phyloP scores from a whole-genome alignment of 2,797 vertebrate genomes.

The Paramormyrops hopkinsi region DNA sequence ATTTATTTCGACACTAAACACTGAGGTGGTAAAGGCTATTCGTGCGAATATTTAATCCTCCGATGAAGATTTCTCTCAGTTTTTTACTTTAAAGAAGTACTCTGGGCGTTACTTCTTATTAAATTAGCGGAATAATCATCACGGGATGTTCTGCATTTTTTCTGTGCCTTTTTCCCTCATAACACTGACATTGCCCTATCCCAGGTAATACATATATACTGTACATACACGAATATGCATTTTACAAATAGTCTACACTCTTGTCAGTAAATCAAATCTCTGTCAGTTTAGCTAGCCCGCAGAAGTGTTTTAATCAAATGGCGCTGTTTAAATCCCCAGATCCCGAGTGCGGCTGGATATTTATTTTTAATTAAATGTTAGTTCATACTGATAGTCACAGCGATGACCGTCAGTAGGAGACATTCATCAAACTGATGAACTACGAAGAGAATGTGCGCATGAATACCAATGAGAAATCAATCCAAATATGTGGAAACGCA shows the following conservation, averaged over 20 bases:
- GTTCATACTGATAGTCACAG: background rate
- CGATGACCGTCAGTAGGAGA: background rate
- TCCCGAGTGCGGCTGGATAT: background rate
- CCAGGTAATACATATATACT: background rate
- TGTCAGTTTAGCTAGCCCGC: background rate
- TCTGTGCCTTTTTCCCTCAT: background rate
- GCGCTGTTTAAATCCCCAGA: background rate
- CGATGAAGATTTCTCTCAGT: background rate
- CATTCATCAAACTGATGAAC: background rate
- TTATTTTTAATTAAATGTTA: background rate
- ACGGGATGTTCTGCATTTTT: background rate
- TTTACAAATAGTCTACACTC: background rate
- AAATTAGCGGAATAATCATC: background rate
- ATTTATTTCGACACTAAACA: background rate
- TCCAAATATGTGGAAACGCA: slow-evolving; percentile 6
- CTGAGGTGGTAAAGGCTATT: background rate
- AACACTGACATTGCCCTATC: background rate
- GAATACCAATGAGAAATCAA: background rate
- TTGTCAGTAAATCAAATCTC: background rate
- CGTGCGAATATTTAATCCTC: background rate
- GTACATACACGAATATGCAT: background rate
- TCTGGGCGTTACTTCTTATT: background rate
- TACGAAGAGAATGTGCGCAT: background rate
- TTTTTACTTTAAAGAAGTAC: background rate
- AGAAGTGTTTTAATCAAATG: background rate